Base-by-base conservation (phyloP, 2,797 vertebrate species). In the Myotis findleyi region DNA sequence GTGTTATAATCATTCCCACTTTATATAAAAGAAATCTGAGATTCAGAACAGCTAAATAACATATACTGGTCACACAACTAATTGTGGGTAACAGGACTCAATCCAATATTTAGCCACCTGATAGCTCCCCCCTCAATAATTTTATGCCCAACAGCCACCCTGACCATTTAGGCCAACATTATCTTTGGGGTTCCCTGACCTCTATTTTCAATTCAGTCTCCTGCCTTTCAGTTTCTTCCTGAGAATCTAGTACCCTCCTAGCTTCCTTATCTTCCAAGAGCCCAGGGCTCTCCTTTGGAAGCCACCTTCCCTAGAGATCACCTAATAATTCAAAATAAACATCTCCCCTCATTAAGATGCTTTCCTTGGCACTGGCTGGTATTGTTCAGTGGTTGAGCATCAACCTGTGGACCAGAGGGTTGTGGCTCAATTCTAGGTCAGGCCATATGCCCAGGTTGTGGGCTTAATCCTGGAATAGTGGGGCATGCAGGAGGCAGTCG, bases 141-240 rank as follows among this genome's bases (percentile, higher is more conserved):
- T 10, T 20, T 16, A 10, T 4, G 49, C 3, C 76, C 1, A 2
- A 36, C 25, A 0, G 0, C 25, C 18, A 71, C 23, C 33, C 12
- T 36, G 21, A 83, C 3, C 5, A 14, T 25, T 13, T 18, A 12
- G 21, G 27, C 27, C 49, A 64, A 17, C 3, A 0, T 1, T 76
- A 9, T 6, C 18, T 47, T 41, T 18, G 27, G 18, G 30, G 14
- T 11, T 59, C 64, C 25, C n/a, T 57, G 16, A 69, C 44, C 18
- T 80, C 10, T 4, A 3, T 41, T 85, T 80, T 12, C 33, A 75
- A 20, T 27, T 71, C 36, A 77, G 18, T 12, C 62, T 94, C 23
- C 12, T 8, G 14, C 6, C 21, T 88, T 71, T 81, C 30, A 20
- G 8, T 18, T 59, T 87, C 9, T 7, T 83, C 11, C 84, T 44